Evolutionary conservation across 2,888 invertebrate species (phyloP).

Genomic region (Eurytoma adleriae): DNA sequence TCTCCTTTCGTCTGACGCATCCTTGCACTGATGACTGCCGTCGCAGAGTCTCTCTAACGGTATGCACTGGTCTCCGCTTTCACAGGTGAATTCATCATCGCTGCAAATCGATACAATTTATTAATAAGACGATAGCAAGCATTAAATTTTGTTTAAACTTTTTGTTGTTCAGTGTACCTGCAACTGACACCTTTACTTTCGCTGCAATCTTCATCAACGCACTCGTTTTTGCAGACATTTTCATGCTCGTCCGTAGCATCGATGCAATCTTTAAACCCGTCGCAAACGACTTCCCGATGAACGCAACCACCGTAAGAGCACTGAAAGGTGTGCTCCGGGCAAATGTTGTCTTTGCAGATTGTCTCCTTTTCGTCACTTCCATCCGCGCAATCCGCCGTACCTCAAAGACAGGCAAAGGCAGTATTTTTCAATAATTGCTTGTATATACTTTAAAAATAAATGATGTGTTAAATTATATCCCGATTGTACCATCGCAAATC

Average conservation of each 20-base stretch:
- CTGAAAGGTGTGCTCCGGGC: conserved; percentile 62
- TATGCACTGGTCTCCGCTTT: conserved; percentile 63
- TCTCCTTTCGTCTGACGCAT: conserved; percentile 64
- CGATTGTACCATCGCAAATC: conserved; percentile 64
- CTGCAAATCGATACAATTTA: conserved; percentile 27
- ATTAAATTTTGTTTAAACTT: background rate
- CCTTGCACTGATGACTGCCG: conserved; percentile 65
- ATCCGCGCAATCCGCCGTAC: conserved; percentile 64
- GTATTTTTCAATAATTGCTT: background rate
- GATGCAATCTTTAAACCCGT: conserved; percentile 65
- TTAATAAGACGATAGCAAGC: too few species aligned
- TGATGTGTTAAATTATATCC: too few species aligned
- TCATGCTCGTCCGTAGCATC: conserved; percentile 65
- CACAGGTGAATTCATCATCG: conserved; percentile 63
- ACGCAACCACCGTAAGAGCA: conserved; percentile 67
- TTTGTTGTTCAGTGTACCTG: conserved; percentile 56
- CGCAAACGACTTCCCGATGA: conserved; percentile 65
- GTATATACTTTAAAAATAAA: too few species aligned
- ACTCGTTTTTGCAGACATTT: conserved; percentile 60
- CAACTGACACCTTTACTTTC: conserved; percentile 53
- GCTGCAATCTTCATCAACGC: conserved; percentile 59
- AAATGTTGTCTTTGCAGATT: conserved; percentile 63
- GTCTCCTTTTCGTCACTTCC: conserved; percentile 64
- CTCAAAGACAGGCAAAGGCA: conserved; percentile 49
- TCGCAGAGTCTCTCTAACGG: conserved; percentile 62